Conservation (phyloP, 2,888 invertebrate genomes). For the Sphaeridia pumilis region DNA sequence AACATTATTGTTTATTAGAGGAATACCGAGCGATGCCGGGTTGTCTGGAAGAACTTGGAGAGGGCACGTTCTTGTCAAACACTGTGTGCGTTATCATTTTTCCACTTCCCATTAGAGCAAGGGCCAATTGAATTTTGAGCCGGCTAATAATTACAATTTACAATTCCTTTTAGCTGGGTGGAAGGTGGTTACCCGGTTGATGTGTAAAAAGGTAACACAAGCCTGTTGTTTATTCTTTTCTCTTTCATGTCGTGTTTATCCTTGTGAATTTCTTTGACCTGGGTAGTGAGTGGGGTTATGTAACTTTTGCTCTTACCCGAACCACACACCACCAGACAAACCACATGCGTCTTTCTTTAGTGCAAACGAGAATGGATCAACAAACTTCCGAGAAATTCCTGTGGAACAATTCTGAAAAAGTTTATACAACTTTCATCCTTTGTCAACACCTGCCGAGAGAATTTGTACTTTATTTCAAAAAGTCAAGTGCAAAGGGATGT, state of each 20-base stretch:
- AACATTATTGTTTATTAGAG: too few relatives aligned
- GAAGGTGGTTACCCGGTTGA: too few relatives aligned
- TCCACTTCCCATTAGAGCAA: neutral
- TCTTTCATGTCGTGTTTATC: too few relatives aligned
- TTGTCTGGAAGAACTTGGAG: neutral
- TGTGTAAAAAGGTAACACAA: too few relatives aligned
- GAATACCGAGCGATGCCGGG: neutral
- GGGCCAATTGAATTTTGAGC: constrained; percentile 3
- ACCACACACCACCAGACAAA: neutral
- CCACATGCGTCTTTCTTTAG: too few relatives aligned
- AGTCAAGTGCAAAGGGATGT: constrained; percentile 3
- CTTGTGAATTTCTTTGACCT: too few relatives aligned
- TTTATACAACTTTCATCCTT: constrained; percentile 9
- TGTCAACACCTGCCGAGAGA: constrained; percentile 20
- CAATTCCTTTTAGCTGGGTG: neutral
- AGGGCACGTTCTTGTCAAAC: constrained; percentile 1
- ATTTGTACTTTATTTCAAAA: constrained; percentile 1
- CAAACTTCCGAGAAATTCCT: constrained; percentile 24
- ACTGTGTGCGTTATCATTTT: too few relatives aligned
- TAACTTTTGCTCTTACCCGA: neutral
- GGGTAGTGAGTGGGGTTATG: too few relatives aligned
- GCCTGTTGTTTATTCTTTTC: too few relatives aligned
- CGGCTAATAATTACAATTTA: neutral
- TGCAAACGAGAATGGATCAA: constrained; percentile 7
- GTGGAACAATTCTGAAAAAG: too few relatives aligned